These are phyloP conservation scores for Todus mexicanus DNA, from an alignment of 2,797 vertebrate species.

Conservation along the genomic window DNA sequence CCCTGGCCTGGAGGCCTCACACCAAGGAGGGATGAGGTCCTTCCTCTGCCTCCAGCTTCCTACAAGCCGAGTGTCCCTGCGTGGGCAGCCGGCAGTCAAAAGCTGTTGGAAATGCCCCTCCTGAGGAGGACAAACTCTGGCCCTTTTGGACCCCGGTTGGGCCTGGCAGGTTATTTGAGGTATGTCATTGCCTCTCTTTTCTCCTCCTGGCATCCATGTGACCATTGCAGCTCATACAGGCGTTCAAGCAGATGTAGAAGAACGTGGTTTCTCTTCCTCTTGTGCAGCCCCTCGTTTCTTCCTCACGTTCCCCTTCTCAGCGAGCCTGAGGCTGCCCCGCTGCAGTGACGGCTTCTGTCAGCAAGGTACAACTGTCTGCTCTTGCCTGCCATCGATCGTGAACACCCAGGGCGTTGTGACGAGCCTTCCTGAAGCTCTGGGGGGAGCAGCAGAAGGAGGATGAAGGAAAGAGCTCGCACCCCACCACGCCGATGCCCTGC, in stretches of 20 bases:
- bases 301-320: conserved; percentile 57
- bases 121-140: background rate
- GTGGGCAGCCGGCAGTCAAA: background rate
- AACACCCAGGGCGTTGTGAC: conserved; percentile 18
- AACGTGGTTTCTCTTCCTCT: background rate
- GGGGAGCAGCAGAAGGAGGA: background rate
- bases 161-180: background rate
- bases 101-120: background rate
- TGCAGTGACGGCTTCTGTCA: conserved; percentile 58
- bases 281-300: conserved; percentile 36
- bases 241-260: background rate
- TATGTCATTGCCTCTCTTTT: background rate
- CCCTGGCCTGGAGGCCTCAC: background rate
- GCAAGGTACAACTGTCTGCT: conserved; percentile 51
- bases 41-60: background rate
- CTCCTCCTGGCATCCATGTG: background rate
- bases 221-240: background rate
- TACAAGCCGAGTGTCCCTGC: background rate
- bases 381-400: conserved; percentile 33
- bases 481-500: background rate
- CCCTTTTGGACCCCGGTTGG: background rate
- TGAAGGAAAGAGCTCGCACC: background rate
- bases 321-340: conserved; percentile 4
- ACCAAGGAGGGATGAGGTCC: background rate
- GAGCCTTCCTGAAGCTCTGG: background rate